Base-by-base conservation (phyloP, 2,888 invertebrate species). In the Drosophila nigricruria region DNA sequence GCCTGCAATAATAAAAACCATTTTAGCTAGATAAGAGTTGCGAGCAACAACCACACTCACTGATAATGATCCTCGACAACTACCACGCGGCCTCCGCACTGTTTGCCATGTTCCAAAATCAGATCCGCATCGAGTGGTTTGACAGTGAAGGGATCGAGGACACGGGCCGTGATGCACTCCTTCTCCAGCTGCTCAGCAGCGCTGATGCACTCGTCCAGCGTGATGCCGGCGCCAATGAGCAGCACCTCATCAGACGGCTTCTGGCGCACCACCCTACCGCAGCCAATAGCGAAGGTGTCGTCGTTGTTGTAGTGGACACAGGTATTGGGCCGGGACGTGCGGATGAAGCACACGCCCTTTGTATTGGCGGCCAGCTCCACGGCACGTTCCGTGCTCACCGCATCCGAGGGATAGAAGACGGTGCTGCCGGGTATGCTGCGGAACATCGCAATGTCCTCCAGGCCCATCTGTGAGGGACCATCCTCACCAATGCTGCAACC, bases 401-500 rank as follows among this genome's bases (percentile, higher is more conserved):
- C 99, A 93, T 99, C 99, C 42, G 96, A 94, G 52, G 96, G 96
- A 89, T 97, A 97, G 93, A 96, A 96, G 9, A 97, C 94, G 1
- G 96, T 96, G 75, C 95, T 94, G 69, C 96, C 96, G 60, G 99
- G 98, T 77, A 99, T 95, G 5, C 97, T 93, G 45, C 99, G 95
- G 95, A 99, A 99, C 94, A 99, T 95, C 1, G 98, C 97, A 67
- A 99, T 93, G 93, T 99, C 99, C 94, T 99, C 99, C n/a, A 99
- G 94, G 5, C 98, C 99, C 99, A 99, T 99, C 94, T 99, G 99
- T 64, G 98, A 98, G 20, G 99, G 99, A 0, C 99, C 99, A 93
- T 99, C 99, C 94, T 99, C 99, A 36, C 99, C 99, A 93, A 99
- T 99, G 90, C 98, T 98, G 25, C 99, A 97, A 47, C 99, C 99